phyloP scores from a whole-genome alignment of 2,888 invertebrate species.

The Pollenia griseotomentosa region DNA sequence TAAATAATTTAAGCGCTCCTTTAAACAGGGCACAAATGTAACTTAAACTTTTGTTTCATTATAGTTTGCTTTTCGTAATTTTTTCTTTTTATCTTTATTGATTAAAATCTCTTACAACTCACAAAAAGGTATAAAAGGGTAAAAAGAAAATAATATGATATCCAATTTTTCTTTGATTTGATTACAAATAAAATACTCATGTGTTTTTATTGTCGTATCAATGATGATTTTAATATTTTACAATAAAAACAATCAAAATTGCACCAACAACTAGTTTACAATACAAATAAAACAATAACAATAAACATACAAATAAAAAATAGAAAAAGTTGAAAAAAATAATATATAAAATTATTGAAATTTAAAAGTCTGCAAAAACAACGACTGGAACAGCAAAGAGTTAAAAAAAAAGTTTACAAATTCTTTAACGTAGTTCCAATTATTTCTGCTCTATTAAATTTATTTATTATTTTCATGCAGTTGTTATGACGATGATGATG shows the following conservation, averaged over 20 bases:
- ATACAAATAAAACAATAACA: background rate
- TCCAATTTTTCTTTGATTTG: too few species aligned
- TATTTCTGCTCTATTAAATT: slow-evolving; percentile 63
- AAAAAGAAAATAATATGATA: too few species aligned
- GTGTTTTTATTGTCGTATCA: slow-evolving; percentile 3
- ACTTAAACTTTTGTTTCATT: too few species aligned
- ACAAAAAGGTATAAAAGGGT: too few species aligned
- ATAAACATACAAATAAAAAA: background rate
- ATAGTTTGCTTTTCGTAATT: too few species aligned
- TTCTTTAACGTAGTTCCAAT: slow-evolving; percentile 38
- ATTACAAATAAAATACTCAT: background rate
- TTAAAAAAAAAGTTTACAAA: slow-evolving; percentile 6
- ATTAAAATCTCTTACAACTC: too few species aligned
- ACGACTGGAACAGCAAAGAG: background rate
- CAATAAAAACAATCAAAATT: background rate
- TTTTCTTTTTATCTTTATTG: too few species aligned
- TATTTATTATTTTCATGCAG: slow-evolving; percentile 15
- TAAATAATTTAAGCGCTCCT: too few species aligned
- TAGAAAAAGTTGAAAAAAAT: background rate
- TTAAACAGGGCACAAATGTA: too few species aligned
- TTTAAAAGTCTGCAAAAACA: background rate
- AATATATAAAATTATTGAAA: background rate
- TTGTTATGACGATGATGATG: slow-evolving; percentile 33
- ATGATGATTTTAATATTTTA: slow-evolving; percentile 2
- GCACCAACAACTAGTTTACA: background rate